Evolutionary conservation across 2,888 invertebrate species (phyloP).

Genomic region (Nemotelus nigrinus): DNA sequence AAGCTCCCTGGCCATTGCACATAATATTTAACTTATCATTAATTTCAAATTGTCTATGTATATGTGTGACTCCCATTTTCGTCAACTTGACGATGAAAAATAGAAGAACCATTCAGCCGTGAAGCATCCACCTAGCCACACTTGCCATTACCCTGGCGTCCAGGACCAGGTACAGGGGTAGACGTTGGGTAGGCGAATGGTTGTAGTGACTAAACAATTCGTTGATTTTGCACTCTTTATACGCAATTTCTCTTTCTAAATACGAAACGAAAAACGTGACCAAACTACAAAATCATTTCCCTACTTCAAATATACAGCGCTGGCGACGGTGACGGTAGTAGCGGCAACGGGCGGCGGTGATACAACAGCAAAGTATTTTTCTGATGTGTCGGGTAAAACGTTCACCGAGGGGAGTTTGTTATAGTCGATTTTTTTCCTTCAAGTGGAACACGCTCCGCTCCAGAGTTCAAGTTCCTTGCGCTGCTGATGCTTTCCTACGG

Average conservation of each 20-base stretch:
- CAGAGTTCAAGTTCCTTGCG: not conserved
- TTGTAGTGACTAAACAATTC: slow-evolving; percentile 45
- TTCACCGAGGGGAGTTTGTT: not conserved
- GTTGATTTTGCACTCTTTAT: slow-evolving; percentile 50
- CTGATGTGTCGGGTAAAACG: not conserved
- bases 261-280: slow-evolving; percentile 50
- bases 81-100: not conserved
- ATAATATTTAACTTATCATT: not conserved
- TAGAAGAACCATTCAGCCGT: not conserved
- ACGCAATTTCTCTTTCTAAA: slow-evolving; percentile 51
- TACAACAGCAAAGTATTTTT: not conserved
- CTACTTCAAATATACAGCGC: slow-evolving; percentile 7
- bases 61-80: not conserved
- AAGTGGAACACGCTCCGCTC: not conserved
- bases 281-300: slow-evolving; percentile 46
- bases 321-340: not conserved
- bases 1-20: too few relatives aligned
- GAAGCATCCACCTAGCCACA: not conserved
- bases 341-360: not conserved
- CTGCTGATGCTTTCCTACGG: not conserved
- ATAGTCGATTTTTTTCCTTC: too few relatives aligned
- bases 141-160: too few relatives aligned
- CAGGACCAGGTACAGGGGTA: too few relatives aligned
- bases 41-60: not conserved
- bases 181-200: too few relatives aligned